Conservation (phyloP, 2,797 vertebrate genomes). For the Enteromius argenteus region DNA sequence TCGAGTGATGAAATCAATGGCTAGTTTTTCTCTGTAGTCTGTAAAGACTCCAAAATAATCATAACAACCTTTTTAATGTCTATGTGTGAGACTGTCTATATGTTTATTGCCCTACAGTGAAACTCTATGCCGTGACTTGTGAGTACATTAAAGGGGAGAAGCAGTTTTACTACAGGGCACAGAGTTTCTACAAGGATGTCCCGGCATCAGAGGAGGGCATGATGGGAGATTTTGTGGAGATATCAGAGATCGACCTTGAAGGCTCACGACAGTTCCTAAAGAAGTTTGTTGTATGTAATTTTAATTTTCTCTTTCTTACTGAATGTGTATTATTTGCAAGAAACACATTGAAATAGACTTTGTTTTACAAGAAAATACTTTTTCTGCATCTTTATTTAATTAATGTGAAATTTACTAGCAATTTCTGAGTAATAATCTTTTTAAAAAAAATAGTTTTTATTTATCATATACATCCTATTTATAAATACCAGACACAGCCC, state of each 20-base stretch:
- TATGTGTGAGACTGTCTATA: conserved; percentile 18
- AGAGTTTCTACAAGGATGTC: conserved; percentile 91
- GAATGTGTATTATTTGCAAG: not conserved
- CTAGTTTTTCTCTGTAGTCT: not conserved
- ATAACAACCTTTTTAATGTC: not conserved
- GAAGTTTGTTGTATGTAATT: conserved; percentile 89
- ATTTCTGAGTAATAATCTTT: not conserved
- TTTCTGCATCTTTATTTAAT: not conserved
- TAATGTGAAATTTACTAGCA: not conserved
- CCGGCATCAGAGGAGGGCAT: conserved; percentile 94
- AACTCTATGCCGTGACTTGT: conserved; percentile 92
- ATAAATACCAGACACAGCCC: not conserved
- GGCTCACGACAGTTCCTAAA: conserved; percentile 89
- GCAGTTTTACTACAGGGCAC: conserved; percentile 94
- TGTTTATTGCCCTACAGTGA: conserved; percentile 81
- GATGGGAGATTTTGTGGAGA: conserved; percentile 94
- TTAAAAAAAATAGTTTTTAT: not conserved
- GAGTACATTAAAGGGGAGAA: conserved; percentile 95
- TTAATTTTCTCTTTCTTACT: not conserved
- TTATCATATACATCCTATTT: not conserved
- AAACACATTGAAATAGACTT: not conserved
- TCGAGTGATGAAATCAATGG: not conserved
- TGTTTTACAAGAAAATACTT: not conserved
- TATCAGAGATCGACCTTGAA: conserved; percentile 88
- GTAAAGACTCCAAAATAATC: not conserved